A percentile compares a stretch with the other conserved stretches of the same genome.
Conservation (phyloP, 2,113 vertebrate genomes). For the Epinephelus moara region DNA sequence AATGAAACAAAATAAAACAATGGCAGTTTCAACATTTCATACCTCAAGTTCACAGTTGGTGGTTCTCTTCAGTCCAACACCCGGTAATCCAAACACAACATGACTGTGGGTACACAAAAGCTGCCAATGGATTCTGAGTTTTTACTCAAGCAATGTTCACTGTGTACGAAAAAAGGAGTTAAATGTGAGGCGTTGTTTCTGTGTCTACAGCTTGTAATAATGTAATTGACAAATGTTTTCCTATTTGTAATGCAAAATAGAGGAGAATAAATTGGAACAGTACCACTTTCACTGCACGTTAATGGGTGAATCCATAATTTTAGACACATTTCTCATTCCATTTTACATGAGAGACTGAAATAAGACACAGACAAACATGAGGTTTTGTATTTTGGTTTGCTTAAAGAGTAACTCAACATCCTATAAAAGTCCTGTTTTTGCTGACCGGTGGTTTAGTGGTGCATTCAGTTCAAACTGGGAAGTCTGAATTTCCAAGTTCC, state of each 20-base stretch:
- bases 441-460: not conserved
- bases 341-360: not conserved
- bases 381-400: not conserved
- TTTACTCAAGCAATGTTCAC: conserved; percentile 8
- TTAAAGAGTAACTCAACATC: not conserved
- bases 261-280: conserved; percentile 14
- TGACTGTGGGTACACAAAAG: conserved; percentile 12
- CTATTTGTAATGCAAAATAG: conserved; percentile 17
- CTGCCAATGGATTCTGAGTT: conserved; percentile 18
- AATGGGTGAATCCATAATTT: not conserved
- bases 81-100: conserved; percentile 18
- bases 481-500: too few relatives aligned
- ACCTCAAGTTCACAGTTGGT: conserved; percentile 10
- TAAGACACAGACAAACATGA: not conserved
- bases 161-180: conserved; percentile 13
- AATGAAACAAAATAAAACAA: conserved; percentile 22
- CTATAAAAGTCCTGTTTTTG: not conserved
- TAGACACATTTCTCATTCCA: not conserved
- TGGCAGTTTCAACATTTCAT: not conserved
- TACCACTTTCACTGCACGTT: not conserved
- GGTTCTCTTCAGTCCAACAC: not conserved
- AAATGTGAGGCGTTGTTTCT: conserved; percentile 15
- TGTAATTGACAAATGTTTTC: not conserved
- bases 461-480: too few relatives aligned
- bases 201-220: conserved; percentile 1